Evolutionary conservation across 2,113 vertebrate genomes (phyloP).

Genomic region (Xiphophorus maculatus): DNA sequence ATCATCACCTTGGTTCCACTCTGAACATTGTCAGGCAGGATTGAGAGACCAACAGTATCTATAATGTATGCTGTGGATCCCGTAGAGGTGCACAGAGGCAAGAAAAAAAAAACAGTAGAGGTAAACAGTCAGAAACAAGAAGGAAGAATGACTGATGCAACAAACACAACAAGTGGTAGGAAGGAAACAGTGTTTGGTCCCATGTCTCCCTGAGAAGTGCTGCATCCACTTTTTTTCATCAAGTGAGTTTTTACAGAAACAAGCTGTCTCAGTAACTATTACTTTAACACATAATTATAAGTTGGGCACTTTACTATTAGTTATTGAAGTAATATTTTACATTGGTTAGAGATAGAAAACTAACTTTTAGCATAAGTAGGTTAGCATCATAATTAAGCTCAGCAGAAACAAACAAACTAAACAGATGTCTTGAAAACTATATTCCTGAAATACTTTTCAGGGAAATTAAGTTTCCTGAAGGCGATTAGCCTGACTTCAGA

Average conservation of each 20-base stretch:
- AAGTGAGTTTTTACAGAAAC: constrained; percentile 29
- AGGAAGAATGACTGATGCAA: constrained; percentile 9
- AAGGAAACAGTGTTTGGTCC: constrained; percentile 53
- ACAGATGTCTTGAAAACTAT: no score
- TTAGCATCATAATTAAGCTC: no score
- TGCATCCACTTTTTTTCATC: constrained; percentile 4
- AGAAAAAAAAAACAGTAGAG: not conserved
- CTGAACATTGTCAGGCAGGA: constrained; percentile 60
- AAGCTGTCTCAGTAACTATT: constrained; percentile 2
- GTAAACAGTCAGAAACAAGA: constrained; percentile 9
- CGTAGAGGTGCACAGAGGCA: constrained; percentile 8
- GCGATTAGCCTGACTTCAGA: no score
- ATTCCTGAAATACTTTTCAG: no score
- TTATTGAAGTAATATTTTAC: no score
- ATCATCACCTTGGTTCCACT: constrained; percentile 66
- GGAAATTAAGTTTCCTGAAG: no score
- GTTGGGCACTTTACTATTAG: no score
- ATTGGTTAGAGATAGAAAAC: no score
- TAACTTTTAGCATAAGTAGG: no score
- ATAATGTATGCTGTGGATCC: constrained; percentile 66
- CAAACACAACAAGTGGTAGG: constrained; percentile 43
- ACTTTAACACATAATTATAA: no score
- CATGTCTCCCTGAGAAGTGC: constrained; percentile 1
- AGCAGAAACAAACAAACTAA: no score
- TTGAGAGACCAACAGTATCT: constrained; percentile 50